Evolutionary conservation across 2,113 vertebrate genomes (phyloP).

Genomic region (Antennarius striatus): DNA sequence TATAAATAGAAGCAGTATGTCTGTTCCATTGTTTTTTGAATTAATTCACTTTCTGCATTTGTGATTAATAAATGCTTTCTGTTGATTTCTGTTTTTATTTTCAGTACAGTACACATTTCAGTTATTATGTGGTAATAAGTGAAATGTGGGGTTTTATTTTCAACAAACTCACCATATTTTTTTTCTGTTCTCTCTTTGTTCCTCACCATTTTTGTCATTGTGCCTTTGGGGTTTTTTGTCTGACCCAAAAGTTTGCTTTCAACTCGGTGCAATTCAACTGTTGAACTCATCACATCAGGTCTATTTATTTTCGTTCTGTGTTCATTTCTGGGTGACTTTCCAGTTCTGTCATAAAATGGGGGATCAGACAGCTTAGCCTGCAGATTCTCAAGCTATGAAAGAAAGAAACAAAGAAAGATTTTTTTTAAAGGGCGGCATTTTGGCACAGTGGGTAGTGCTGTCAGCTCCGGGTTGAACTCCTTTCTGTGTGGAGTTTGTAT

Average conservation of each 20-base stretch:
- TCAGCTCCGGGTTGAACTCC: no score
- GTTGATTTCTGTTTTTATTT: background rate
- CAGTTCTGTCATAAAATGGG: conserved; percentile 41
- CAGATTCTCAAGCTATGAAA: conserved; percentile 39
- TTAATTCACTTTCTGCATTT: background rate
- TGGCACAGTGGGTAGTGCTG: no score
- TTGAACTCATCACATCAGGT: conserved; percentile 36
- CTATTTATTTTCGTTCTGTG: conserved; percentile 50
- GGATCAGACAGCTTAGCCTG: conserved; percentile 50
- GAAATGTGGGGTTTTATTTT: no score
- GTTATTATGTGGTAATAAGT: no score
- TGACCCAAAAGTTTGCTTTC: conserved; percentile 26
- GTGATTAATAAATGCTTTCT: background rate
- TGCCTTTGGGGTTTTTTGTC: conserved; percentile 7
- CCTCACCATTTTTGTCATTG: background rate
- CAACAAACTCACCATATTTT: background rate
- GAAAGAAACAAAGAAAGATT: conserved; percentile 23
- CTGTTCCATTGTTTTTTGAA: no score
- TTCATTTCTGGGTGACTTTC: conserved; percentile 52
- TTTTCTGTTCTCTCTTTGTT: background rate
- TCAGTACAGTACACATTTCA: background rate
- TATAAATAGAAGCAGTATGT: conserved; percentile 18
- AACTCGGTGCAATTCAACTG: conserved; percentile 26
- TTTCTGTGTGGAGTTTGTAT: no score
- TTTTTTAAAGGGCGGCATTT: background rate